Evolutionary conservation across 2,113 vertebrate species (phyloP), one percentile per base, ranked within the genome.

Genomic region (Rhinolophus ferrumequinum): DNA sequence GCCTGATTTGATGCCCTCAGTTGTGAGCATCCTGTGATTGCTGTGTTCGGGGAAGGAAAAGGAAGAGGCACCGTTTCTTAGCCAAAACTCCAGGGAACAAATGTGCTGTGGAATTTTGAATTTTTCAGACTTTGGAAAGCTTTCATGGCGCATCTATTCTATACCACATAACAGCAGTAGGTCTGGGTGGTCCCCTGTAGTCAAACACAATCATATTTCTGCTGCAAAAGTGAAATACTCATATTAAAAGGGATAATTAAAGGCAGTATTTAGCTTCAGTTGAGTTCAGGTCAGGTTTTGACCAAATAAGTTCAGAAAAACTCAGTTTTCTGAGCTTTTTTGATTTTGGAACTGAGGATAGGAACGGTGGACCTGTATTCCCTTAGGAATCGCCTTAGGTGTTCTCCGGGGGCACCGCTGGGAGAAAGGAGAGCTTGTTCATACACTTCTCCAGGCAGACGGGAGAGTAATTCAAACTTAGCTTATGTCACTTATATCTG

Each of bases 161-260:
- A 0, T 5, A 38, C 11, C 56, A 0, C 3, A 4, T 6, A 14
- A 35, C 0, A 21, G 33, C 26, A 7, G 11, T 1, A 19, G 5
- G 50, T 12, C 75, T 56, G 14, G 10, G 24, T 24, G 15, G 26
- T 13, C 6, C 35, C 44, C 7, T 26, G 5, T n/a, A 22, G 26
- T 41, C 62, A 80, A 16, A 18, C 1, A 0, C 16, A 1, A 54
- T n/a, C 33, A 18, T 18, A 21, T 30, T 35, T 50, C 41, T 79
- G 33, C 18, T 70, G 62, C 0, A 0, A 60, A 75, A 47, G 35
- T 19, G 58, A 15, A 38, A 14, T 44, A 21, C 10, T 58, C 2
- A 0, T 62, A 26, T 33, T 33, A 11, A 41, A 60, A 67, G 60
- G 50, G 16, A 19, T 30, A 47, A n/a, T 15, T 84, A 62, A 83